These are phyloP conservation scores for Hormiphora californensis DNA, from an alignment of 37 sponge, comb jelly and placozoan genomes.

Conservation along the genomic window DNA sequence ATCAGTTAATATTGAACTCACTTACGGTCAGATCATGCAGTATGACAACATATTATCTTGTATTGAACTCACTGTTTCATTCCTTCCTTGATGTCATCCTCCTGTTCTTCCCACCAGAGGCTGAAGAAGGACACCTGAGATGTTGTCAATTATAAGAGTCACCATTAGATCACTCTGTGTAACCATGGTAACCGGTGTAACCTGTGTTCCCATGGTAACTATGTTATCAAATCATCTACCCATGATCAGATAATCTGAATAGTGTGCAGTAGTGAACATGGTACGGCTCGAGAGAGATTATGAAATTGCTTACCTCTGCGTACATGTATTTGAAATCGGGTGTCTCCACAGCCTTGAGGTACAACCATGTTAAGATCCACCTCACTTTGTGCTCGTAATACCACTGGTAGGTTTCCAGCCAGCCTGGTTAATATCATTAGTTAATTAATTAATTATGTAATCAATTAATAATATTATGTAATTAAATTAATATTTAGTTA, in stretches of 20 bases:
- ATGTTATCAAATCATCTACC: not conserved
- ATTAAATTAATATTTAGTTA: too few species aligned
- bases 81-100: not conserved
- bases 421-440: not conserved
- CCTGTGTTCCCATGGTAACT: not conserved
- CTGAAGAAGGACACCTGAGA: conserved; percentile 22
- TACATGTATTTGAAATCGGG: conserved; percentile 27
- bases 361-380: not conserved
- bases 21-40: too few species aligned
- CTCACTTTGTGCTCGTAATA: conserved; percentile 4
- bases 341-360: not conserved
- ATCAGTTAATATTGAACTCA: too few species aligned
- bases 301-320: not conserved
- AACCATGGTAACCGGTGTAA: not conserved
- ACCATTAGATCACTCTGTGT: not conserved
- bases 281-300: not conserved
- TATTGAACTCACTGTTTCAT: too few species aligned
- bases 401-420: not conserved
- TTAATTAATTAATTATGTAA: not conserved
- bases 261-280: too few species aligned
- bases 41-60: too few species aligned
- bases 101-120: conserved; percentile 32
- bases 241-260: not conserved
- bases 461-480: too few species aligned
- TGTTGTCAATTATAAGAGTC: not conserved